Base-by-base conservation (phyloP, 2,113 vertebrate species). In the Onychostruthus taczanowskii region DNA sequence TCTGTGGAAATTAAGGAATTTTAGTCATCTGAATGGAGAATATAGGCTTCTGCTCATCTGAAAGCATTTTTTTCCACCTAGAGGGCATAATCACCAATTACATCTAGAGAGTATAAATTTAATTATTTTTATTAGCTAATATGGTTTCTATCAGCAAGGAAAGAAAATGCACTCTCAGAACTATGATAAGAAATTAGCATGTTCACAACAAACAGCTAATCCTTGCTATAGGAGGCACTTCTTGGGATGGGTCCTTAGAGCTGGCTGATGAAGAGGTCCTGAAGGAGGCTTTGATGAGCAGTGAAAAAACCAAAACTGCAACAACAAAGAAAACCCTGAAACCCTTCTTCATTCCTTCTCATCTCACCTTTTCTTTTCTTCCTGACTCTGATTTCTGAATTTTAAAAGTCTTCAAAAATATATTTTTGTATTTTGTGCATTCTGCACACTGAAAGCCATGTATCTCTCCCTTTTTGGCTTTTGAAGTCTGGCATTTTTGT, bases 121-220 rank as follows among this genome's bases (percentile, higher is more conserved):
- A 92, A 95, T 96, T 95, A 86, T 90, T 94, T 96, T 94, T 87
- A 95, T 93, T 93, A 92, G 62, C 49, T 64, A 89, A 86, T 43
- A 73, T 1, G 2, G 41, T 75, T 76, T 84, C 56, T 58, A 63
- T 87, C 76, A 66, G 44, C 41, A 53, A 55, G 26, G 35, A 52
- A 67, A 86, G 56, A 93, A 90, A 91, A 82, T 5, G 44, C 31
- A 50, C 43, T 85, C 83, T 27, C 63, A 50, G 63, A 89, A 61
- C 64, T 64, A 49, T 7, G 13, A 59, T 47, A 49, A 77, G 88
- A 93, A 92, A 94, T 89, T 56, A 90, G 44, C 64, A 84, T 1
- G 1, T 35, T 78, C 37, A 68, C 64, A 84, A 72, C n/a, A 74
- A 93, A 74, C 41, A 68, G 61, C 61, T 75, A 66, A 87, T 43